phyloP scores from a whole-genome alignment of 2,888 invertebrate genomes.

The Clunio marinus region DNA sequence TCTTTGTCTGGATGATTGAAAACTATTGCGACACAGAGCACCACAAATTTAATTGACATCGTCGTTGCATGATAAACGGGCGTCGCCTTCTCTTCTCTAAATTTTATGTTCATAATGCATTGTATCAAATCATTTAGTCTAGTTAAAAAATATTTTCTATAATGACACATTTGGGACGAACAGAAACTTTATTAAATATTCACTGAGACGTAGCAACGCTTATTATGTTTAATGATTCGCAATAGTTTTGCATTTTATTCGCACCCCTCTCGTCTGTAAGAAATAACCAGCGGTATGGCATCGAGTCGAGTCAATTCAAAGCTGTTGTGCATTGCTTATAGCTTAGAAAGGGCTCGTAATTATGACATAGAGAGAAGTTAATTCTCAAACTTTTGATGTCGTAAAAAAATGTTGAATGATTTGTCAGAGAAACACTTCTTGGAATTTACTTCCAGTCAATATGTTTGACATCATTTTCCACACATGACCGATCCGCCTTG shows the following conservation, averaged over 20 bases:
- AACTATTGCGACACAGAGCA: slow-evolving; percentile 19
- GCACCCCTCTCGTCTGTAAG: slow-evolving; percentile 4
- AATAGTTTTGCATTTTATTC: slow-evolving; percentile 8
- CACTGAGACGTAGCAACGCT: not conserved
- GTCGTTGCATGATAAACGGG: slow-evolving; percentile 25
- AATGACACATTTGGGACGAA: slow-evolving; percentile 36
- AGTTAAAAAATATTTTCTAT: not conserved
- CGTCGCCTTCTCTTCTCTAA: not conserved
- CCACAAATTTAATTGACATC: slow-evolving; percentile 32
- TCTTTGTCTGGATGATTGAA: not conserved
- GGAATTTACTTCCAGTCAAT: slow-evolving; percentile 1
- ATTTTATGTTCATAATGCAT: not conserved
- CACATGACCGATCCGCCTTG: slow-evolving; percentile 23
- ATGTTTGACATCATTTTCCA: slow-evolving; percentile 28
- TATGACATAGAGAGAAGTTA: no score
- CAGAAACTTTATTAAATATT: slow-evolving; percentile 11
- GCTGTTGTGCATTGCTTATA: no score
- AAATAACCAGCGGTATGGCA: not conserved
- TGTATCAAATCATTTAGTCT: not conserved
- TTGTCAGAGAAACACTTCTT: no score
- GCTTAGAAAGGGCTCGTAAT: no score
- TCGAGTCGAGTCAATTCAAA: not conserved
- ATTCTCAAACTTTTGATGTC: no score
- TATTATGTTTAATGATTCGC: slow-evolving; percentile 37
- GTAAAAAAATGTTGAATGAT: not conserved